Evolutionary conservation across 2,113 vertebrate species (phyloP), one percentile per base, ranked within the genome.

Genomic region (Condylura cristata): DNA sequence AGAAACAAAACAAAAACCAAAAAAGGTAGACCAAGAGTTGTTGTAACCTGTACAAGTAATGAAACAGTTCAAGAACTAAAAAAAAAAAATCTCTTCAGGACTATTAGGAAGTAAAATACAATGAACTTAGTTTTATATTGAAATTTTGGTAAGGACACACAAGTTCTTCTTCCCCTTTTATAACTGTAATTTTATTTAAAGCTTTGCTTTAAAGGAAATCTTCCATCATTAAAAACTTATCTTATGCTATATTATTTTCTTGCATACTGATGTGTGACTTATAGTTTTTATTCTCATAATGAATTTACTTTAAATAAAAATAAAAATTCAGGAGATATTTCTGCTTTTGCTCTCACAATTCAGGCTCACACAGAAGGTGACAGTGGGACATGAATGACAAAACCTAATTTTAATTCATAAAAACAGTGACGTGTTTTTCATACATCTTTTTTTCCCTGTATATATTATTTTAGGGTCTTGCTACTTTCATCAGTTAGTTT

Each of bases 401-500:
- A 16, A 34, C 12, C n/a, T 71, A 68, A 63, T 81, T 92, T 86
- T 92, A 75, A 88, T 95, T 92, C 26, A 78, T 79, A 61, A 80
- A 85, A 74, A 18, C 37, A 63, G 24, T 70, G 82, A 51, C 22
- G 48, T 44, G 28, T 63, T n/a, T 82, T 63, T 70, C 20, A 66
- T 30, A 76, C 5, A 17, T 44, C 46, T 46, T 34, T 68, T 96
- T 94, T 81, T 34, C 74, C 37, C 30, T 78, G 5, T 58, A 65
- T 34, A 17, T 63, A 89, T 70, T 94, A 60, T 84, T 79, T 75
- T 24, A 84, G 58, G n/a, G 6, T 86, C 74, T 85, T 92, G 34
- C 76, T 94, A 79, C 89, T 96, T 92, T 95, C 65, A 85, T 91
- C 83, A 70, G 41, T 53, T 24, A 68, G 48, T 78, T 90, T 92